Percentiles rank a stretch among this genome's conserved stretches.
Evolutionary conservation across 1,140 invertebrate genomes (phyloP).

Genomic region (Drosophila serrata): DNA sequence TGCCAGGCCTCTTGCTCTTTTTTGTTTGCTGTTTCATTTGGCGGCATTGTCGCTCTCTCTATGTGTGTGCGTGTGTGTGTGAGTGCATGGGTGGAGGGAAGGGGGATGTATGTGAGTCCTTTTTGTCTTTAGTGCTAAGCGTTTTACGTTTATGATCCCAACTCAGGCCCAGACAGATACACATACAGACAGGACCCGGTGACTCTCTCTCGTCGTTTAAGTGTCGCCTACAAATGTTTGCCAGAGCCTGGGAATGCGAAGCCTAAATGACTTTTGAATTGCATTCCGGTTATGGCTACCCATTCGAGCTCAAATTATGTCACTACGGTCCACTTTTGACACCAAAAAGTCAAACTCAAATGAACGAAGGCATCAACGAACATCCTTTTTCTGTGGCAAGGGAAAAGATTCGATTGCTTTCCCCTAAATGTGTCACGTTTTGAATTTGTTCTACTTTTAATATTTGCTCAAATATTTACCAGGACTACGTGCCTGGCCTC

Average conservation of each 20-base stretch:
- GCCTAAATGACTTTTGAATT: constrained; percentile 73
- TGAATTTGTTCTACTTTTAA: constrained; percentile 67
- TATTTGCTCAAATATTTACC: constrained; percentile 78
- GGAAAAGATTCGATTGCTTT: constrained; percentile 49
- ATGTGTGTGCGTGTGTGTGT: constrained; percentile 28
- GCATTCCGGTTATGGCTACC: constrained; percentile 51
- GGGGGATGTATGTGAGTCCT: constrained; percentile 16
- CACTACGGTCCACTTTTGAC: constrained; percentile 33
- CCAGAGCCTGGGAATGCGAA: constrained; percentile 23
- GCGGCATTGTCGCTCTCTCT: constrained; percentile 65
- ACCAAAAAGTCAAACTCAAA: background rate
- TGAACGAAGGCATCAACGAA: background rate
- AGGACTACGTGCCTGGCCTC: constrained; percentile 61
- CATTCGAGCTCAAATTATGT: constrained; percentile 54
- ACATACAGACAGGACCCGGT: constrained; percentile 8
- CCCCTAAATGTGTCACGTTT: constrained; percentile 70
- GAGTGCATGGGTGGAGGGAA: constrained; percentile 5
- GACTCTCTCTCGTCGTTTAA: constrained; percentile 22
- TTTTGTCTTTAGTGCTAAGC: constrained; percentile 76
- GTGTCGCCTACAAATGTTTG: constrained; percentile 38
- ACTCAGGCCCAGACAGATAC: constrained; percentile 33
- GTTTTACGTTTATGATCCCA: constrained; percentile 77
- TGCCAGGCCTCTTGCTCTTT: constrained; percentile 27
- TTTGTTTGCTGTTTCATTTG: constrained; percentile 76
- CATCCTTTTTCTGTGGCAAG: background rate